phyloP scores from a whole-genome alignment of 2,888 invertebrate genomes.

The Oligia fasciuncula region DNA sequence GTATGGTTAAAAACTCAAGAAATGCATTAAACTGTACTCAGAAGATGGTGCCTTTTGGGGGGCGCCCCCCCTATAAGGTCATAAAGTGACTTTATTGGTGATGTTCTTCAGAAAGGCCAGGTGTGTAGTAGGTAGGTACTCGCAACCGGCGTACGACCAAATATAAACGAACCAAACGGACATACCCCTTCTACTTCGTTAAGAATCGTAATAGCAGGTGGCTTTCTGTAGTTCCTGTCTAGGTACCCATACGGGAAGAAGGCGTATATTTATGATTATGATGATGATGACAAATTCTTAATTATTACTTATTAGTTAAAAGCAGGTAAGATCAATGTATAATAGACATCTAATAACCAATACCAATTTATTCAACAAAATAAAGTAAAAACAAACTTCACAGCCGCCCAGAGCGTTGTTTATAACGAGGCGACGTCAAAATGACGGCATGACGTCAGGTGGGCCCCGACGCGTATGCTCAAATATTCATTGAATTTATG shows the following conservation, averaged over 20 bases:
- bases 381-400: neutral
- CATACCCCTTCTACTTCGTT: neutral
- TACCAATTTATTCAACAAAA: slow-evolving; percentile 4
- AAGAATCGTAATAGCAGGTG: neutral
- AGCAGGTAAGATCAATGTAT: neutral
- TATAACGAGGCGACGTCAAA: slow-evolving; percentile 60
- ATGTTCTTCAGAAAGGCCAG: neutral
- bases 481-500: slow-evolving; percentile 62
- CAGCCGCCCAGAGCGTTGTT: slow-evolving; percentile 22
- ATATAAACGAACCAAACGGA: neutral
- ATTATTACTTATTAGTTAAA: neutral
- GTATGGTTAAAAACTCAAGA: neutral
- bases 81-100: neutral
- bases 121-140: neutral
- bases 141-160: neutral
- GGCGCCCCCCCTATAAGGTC: neutral
- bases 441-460: slow-evolving; percentile 59
- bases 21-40: neutral
- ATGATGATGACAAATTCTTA: neutral
- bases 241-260: neutral
- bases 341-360: neutral
- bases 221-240: neutral
- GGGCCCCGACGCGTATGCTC: slow-evolving; percentile 45
- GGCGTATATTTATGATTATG: neutral
- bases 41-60: neutral